Percentiles rank a stretch among this genome's conserved stretches.
Conservation (phyloP, 2,113 vertebrate species). For the Rhadina sibilatrix region DNA sequence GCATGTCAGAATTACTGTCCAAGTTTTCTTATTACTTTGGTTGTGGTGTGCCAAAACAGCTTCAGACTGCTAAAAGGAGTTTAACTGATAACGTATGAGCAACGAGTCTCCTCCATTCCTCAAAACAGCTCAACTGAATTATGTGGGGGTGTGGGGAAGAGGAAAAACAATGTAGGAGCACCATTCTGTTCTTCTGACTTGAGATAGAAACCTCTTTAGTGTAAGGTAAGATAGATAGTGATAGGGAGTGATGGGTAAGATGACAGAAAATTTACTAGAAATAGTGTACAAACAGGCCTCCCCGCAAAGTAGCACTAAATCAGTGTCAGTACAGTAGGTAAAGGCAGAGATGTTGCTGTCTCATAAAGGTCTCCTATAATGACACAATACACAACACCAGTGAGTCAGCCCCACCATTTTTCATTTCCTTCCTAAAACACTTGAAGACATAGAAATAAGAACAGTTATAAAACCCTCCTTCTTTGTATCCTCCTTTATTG, state of each 20-base stretch:
- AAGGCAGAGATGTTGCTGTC: not conserved
- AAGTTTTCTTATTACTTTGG: not conserved
- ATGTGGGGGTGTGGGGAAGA: accelerated
- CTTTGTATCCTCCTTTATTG: not conserved
- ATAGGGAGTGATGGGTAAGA: not conserved
- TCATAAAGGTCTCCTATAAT: not conserved
- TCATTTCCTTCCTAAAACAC: not conserved
- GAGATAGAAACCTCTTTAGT: not conserved
- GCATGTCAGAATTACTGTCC: not conserved
- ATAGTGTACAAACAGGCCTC: not conserved
- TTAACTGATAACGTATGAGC: not conserved
- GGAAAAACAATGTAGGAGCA: not conserved
- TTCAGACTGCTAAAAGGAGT: not conserved
- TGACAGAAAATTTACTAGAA: not conserved
- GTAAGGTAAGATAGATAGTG: not conserved
- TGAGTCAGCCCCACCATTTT: not conserved
- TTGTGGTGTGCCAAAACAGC: not conserved
- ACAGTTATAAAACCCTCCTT: not conserved
- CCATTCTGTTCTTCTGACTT: not conserved
- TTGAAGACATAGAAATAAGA: not conserved
- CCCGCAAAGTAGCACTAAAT: not conserved
- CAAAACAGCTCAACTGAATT: not conserved
- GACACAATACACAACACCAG: not conserved
- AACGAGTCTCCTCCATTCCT: not conserved
- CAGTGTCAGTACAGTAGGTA: not conserved